Evolutionary conservation across 1,140 invertebrate genomes (phyloP), one percentile per base, ranked within the genome.

Genomic region (Odontomachus brunneus): DNA sequence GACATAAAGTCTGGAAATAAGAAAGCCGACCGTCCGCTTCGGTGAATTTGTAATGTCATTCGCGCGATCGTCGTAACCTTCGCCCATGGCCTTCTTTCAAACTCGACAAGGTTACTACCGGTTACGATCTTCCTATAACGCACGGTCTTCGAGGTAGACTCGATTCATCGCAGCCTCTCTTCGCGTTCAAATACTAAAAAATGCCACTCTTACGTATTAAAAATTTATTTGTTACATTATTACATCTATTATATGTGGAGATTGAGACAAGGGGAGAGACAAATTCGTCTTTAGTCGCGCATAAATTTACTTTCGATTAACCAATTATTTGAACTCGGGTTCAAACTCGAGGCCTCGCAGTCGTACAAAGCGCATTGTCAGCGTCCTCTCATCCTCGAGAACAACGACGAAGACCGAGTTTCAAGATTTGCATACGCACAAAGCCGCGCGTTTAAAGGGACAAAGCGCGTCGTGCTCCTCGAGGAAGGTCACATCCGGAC

Each of bases 1-100:
- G 55, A 38, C 24, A 33, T 44, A 55, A 67, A 33, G 53, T 29
- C 38, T 26, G 44, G 44, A 55, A 55, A 44, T 55, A 55, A 51
- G 33, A 51, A 26, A 49, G 22, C 3, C 9, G 26, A 53, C 5
- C 11, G 29, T 33, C 19, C 19, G 19, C 19, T 57, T 69, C 22
- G 51, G 11, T 14, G 15, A 76, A 67, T 67, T 67, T 67, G 22
- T 78, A 78, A 55, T 44, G 22, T 78, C 49, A 78, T 67, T 44
- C 17, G 44, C 69, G 63, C 33, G 75, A 78, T 69, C 63, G 44
- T 55, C 63, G 29, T 57, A 78, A 78, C 51, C 51, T 78, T 78
- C 63, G 17, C 12, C 33, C 65, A 29, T 80, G 65, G 33, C 33
- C 65, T 80, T 78, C 63, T 80, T 69, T 80, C 17, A 57, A 80